phyloP scores from a whole-genome alignment of 2,113 vertebrate species.

The Brienomyrus brachyistius region DNA sequence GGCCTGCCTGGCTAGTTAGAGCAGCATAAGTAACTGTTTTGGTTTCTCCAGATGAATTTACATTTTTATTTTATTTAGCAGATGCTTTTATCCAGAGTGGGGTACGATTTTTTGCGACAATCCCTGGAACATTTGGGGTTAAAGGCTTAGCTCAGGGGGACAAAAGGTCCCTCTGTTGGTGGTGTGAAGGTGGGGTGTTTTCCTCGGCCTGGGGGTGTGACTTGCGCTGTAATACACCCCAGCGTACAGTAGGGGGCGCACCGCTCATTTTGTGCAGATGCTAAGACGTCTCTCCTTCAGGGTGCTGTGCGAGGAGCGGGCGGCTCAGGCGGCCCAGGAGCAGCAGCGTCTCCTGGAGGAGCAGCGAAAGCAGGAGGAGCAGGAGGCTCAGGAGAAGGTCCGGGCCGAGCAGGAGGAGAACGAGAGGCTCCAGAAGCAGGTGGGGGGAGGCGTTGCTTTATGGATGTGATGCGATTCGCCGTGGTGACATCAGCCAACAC shows the following conservation, averaged over 20 bases:
- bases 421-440: constrained; percentile 86
- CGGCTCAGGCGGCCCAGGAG: constrained; percentile 69
- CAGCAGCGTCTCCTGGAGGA: constrained; percentile 62
- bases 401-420: constrained; percentile 73
- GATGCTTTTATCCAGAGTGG: too few relatives aligned
- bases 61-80: too few relatives aligned
- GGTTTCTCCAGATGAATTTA: too few relatives aligned
- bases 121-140: neutral
- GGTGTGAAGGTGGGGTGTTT: neutral
- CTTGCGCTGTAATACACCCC: neutral
- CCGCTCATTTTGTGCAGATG: neutral
- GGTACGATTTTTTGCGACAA: too few relatives aligned
- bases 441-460: constrained; percentile 27
- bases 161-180: neutral
- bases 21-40: too few relatives aligned
- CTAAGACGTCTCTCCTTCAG: constrained; percentile 42
- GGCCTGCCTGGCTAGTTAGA: too few relatives aligned
- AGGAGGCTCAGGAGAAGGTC: constrained; percentile 64
- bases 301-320: constrained; percentile 67
- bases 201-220: neutral
- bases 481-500: neutral
- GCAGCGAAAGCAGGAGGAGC: constrained; percentile 54
- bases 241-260: neutral
- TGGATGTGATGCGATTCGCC: neutral
- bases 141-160: neutral